Base-by-base conservation (phyloP, 2,797 vertebrate genomes). In the Enoplosus armatus region DNA sequence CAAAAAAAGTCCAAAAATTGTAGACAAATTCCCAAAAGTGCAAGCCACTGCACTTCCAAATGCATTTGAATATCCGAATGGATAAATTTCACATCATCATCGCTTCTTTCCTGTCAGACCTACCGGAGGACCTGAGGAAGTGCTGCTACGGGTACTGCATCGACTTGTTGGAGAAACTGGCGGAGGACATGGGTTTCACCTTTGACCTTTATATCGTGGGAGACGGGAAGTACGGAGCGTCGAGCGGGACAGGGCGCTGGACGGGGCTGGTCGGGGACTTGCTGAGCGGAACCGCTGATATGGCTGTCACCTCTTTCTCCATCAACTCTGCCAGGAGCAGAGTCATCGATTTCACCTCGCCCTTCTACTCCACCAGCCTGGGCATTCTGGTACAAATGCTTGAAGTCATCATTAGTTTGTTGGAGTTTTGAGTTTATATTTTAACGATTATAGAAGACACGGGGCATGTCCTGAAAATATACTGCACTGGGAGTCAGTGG, bases 81-180 rank as follows among this genome's bases (percentile, higher is more conserved):
- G 15, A 43, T 64, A 51, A 9, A 39, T 73, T 56, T 82, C 27
- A 84, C 53, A 68, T 61, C 27, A 60, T 86, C 29, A 12, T 78
- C 47, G 11, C 20, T 75, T 84, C 20, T 81, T 45, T 63, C 67
- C 75, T 74, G 9, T 56, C 75, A 94, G 97, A 96, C 0, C 94
- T 95, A 43, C 96, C 97, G 0, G 85, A 77, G 0, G 92, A 84
- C 0, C 95, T 97, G 84, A 96, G 95, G 66, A 96, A 95, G 50
- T 99, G 98, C 87, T 99, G 98, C 94, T 99, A 97, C 0, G 98
- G 98, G 0, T 99, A 99, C 93, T 98, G 98, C 93, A 96, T 99
- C 0, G 97, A 99, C 94, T 92, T 99, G 77, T 89, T 99, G 86
- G 97, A 98, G 92, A 96, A 95, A 79, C 94, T 99, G 83, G 96